These are phyloP conservation scores for Drosophila arizonae DNA, from an alignment of 1,140 invertebrate genomes.

Conservation along the genomic window DNA sequence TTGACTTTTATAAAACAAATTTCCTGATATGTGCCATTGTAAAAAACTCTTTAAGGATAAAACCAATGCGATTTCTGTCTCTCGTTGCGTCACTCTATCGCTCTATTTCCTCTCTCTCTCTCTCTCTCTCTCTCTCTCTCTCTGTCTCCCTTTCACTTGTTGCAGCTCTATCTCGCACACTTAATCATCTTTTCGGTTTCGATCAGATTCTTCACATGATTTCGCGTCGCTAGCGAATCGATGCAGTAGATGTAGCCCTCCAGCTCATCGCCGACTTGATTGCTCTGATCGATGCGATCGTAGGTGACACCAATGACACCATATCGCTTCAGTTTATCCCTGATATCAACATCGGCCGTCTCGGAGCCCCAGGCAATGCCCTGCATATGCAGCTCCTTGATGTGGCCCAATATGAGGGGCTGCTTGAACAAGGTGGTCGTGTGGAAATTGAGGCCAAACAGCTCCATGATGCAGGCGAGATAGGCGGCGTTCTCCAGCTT, in stretches of 20 bases:
- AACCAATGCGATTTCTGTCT: not conserved
- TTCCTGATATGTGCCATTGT: not conserved
- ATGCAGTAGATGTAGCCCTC: slow-evolving; percentile 43
- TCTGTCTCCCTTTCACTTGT: not conserved
- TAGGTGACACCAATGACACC: slow-evolving; percentile 51
- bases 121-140: not conserved
- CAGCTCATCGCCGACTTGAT: slow-evolving; percentile 46
- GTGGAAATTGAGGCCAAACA: slow-evolving; percentile 93
- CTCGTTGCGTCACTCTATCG: not conserved
- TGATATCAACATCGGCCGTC: not conserved
- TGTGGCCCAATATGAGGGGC: slow-evolving; percentile 84
- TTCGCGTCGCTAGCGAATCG: slow-evolving; percentile 37
- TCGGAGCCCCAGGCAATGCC: slow-evolving; percentile 25
- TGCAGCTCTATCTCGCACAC: slow-evolving; percentile 10
- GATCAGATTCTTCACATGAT: slow-evolving; percentile 19
- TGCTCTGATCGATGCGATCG: slow-evolving; percentile 55
- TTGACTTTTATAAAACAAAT: not conserved
- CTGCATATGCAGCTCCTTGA: slow-evolving; percentile 27
- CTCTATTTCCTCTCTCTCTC: not conserved
- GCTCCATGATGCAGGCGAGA: slow-evolving; percentile 89
- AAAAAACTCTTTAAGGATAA: not conserved
- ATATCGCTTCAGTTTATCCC: slow-evolving; percentile 10
- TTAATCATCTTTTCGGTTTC: slow-evolving; percentile 39
- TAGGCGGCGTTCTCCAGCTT: slow-evolving; percentile 89
- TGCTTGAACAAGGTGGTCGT: slow-evolving; percentile 93